Percentiles rank a stretch among this genome's conserved stretches.
phyloP scores from a whole-genome alignment of 2,888 invertebrate species.

The Drosophila limbata region DNA sequence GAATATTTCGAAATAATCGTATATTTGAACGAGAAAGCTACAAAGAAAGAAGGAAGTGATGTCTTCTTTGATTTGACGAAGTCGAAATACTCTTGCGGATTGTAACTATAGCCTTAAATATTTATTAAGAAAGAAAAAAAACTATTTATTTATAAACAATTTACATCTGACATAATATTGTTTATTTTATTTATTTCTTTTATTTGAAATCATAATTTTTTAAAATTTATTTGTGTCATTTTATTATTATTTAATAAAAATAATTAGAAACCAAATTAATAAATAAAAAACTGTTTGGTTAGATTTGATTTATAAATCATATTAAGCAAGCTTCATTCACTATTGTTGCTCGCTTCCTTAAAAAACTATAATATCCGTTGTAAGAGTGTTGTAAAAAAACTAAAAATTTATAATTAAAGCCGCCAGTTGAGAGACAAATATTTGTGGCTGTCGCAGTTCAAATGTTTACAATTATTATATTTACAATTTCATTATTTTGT shows the following conservation, averaged over 20 bases:
- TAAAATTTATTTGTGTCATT: too few relatives aligned
- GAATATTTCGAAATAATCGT: slow-evolving; percentile 19
- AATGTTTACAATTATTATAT: slow-evolving; percentile 73
- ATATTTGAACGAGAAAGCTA: slow-evolving; percentile 7
- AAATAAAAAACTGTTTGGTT: not conserved
- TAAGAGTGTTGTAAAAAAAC: slow-evolving; percentile 28
- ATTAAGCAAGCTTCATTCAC: not conserved
- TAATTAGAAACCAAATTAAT: not conserved
- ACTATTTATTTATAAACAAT: too few relatives aligned
- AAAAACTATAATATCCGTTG: not conserved
- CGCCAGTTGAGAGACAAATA: slow-evolving; percentile 57
- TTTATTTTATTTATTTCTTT: too few relatives aligned
- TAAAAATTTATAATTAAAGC: slow-evolving; percentile 46
- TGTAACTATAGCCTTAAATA: too few relatives aligned
- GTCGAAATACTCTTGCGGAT: not conserved
- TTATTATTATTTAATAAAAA: not conserved
- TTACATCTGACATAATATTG: too few relatives aligned
- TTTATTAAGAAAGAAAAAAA: not conserved
- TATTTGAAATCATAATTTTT: too few relatives aligned
- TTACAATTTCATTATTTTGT: slow-evolving; percentile 76
- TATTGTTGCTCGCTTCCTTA: not conserved
- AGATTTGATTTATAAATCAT: not conserved
- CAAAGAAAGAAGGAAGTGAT: slow-evolving; percentile 1
- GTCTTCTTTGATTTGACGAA: not conserved
- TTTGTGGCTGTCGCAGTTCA: slow-evolving; percentile 63